phyloP scores from a whole-genome alignment of 2,113 vertebrate genomes.

The Chloebia gouldiae region DNA sequence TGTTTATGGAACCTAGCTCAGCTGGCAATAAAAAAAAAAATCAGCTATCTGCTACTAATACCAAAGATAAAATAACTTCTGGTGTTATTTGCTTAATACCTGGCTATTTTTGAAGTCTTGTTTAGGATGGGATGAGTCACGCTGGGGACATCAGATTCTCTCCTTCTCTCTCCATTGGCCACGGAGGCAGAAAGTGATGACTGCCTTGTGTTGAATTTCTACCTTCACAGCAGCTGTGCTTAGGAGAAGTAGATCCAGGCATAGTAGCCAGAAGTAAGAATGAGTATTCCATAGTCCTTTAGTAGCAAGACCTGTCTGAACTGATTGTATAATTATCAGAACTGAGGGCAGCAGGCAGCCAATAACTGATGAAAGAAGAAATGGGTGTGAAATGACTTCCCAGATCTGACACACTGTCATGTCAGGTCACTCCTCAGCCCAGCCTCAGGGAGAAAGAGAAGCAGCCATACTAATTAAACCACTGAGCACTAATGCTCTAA shows the following conservation, averaged over 20 bases:
- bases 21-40: not conserved
- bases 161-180: not conserved
- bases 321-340: not conserved
- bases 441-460: not conserved
- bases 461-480: not conserved
- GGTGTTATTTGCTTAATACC: not conserved
- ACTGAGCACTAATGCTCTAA: not conserved
- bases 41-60: not conserved
- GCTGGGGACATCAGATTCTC: not conserved
- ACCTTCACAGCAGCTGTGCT: not conserved
- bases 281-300: not conserved
- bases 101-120: not conserved
- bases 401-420: not conserved
- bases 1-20: not conserved
- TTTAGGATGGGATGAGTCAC: not conserved
- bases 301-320: not conserved
- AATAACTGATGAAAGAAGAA: not conserved
- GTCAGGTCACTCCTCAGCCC: not conserved
- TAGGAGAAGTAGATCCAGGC: not conserved
- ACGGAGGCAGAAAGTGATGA: not conserved
- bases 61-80: not conserved
- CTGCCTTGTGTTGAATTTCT: not conserved
- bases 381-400: not conserved
- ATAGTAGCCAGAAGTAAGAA: not conserved
- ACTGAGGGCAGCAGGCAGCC: not conserved